Evolutionary conservation across 2,888 invertebrate genomes (phyloP).

Genomic region (Cryptosula pallasiana): DNA sequence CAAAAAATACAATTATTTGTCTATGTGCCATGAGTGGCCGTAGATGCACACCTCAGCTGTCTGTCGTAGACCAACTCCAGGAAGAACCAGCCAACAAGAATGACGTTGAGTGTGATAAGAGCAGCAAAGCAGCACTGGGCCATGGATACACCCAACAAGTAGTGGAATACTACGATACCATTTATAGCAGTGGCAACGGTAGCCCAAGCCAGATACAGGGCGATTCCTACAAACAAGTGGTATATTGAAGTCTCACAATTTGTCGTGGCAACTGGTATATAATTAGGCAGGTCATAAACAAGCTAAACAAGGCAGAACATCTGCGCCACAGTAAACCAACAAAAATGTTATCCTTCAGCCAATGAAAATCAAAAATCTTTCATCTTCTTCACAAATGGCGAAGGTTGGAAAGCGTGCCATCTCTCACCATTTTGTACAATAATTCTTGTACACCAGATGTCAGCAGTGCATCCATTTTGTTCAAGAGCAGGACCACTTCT

Average conservation of each 20-base stretch:
- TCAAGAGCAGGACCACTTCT: not conserved
- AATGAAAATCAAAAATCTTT: no score
- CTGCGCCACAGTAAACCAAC: no score
- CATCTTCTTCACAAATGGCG: no score
- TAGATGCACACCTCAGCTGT: slow-evolving; percentile 6
- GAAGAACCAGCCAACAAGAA: not conserved
- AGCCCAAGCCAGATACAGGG: slow-evolving; percentile 6
- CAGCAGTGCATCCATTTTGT: not conserved
- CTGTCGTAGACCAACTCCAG: not conserved
- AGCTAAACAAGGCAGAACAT: no score
- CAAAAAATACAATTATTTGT: no score
- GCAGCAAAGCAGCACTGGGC: not conserved
- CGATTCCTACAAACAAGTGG: not conserved
- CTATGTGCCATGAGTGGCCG: no score
- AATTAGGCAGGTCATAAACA: no score
- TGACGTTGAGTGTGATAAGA: not conserved
- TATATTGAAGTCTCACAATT: no score
- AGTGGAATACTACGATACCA: not conserved
- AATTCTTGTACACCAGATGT: slow-evolving; percentile 20
- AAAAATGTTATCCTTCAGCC: no score
- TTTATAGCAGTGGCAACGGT: not conserved
- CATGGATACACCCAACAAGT: not conserved
- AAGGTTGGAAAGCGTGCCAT: no score
- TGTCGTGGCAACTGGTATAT: no score
- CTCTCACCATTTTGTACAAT: slow-evolving; percentile 1